Conservation (phyloP, 2,113 vertebrate species). For the Leucosticte australis region DNA sequence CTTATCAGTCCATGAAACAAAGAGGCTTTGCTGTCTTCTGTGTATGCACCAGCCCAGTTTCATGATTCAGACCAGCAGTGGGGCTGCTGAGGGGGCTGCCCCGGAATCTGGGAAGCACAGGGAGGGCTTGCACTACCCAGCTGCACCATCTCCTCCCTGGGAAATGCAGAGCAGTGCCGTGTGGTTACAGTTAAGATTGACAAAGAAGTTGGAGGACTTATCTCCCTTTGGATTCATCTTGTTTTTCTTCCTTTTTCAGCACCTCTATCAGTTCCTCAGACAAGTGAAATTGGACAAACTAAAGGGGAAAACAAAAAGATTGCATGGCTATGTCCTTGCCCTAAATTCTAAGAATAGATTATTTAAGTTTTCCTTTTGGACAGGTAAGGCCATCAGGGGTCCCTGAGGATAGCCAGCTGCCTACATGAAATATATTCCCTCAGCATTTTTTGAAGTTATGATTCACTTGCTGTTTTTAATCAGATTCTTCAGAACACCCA, state of each 20-base stretch:
- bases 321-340: neutral
- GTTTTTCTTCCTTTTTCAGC: neutral
- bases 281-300: neutral
- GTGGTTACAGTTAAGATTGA: neutral
- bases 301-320: neutral
- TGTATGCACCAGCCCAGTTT: neutral
- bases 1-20: neutral
- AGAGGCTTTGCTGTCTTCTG: neutral
- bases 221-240: neutral
- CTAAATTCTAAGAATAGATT: neutral
- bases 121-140: accelerated
- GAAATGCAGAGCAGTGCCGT: accelerated
- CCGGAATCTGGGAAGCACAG: neutral
- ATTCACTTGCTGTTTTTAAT: neutral
- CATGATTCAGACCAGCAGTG: neutral
- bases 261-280: neutral
- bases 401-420: neutral
- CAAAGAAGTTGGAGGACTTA: neutral
- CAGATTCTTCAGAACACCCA: neutral
- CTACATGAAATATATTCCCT: neutral
- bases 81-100: neutral
- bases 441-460: neutral
- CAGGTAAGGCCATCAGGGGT: neutral
- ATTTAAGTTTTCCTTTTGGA: neutral
- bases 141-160: neutral